phyloP scores from a whole-genome alignment of 2,888 invertebrate species.

The Galerucella nymphaeae region DNA sequence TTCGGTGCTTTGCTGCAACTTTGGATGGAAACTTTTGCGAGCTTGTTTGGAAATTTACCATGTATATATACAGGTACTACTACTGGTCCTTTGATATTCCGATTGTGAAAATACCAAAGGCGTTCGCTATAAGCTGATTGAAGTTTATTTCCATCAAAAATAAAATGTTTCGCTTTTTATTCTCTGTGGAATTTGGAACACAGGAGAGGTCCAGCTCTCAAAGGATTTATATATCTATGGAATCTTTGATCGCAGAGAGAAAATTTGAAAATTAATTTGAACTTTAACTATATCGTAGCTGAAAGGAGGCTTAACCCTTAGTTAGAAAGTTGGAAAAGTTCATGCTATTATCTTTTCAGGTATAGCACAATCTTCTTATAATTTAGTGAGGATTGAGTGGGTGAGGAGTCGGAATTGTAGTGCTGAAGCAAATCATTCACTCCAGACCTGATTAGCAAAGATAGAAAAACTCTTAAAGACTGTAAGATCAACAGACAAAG shows the following conservation, averaged over 20 bases:
- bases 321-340: too few species aligned
- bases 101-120: slow-evolving; percentile 9
- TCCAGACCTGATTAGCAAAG: too few species aligned
- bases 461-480: too few species aligned
- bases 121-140: not conserved
- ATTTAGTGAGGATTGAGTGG: too few species aligned
- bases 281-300: too few species aligned
- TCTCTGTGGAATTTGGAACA: not conserved
- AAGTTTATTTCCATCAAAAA: not conserved
- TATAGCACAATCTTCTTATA: too few species aligned
- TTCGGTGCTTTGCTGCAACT: slow-evolving; percentile 16
- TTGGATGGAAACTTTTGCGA: slow-evolving; percentile 21
- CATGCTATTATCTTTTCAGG: too few species aligned
- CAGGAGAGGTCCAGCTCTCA: not conserved
- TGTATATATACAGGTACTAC: slow-evolving; percentile 8
- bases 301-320: too few species aligned
- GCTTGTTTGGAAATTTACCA: slow-evolving; percentile 22
- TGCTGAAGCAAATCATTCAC: too few species aligned
- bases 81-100: slow-evolving; percentile 19
- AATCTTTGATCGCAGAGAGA: not conserved
- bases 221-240: not conserved
- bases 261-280: not conserved
- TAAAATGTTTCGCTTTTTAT: slow-evolving; percentile 5
- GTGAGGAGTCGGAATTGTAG: too few species aligned
- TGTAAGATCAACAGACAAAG: too few species aligned